phyloP scores from a whole-genome alignment of 2,888 invertebrate genomes.

The Lasioglossum figueresi region DNA sequence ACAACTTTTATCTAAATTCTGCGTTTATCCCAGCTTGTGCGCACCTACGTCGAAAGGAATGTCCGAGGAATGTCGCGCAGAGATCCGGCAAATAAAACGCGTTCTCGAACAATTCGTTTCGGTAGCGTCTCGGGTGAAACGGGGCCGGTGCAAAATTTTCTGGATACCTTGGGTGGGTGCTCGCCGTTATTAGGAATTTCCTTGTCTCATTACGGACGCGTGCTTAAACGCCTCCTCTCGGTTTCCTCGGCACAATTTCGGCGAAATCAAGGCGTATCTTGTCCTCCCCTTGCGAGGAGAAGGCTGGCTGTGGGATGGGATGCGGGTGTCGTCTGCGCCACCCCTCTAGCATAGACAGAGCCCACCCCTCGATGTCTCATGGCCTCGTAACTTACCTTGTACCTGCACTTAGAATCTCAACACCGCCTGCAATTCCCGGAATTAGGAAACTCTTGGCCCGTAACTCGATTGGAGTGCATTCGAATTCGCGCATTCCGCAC shows the following conservation, averaged over 20 bases:
- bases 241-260: conserved; percentile 54
- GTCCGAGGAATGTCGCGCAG: not conserved
- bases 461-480: conserved; percentile 67
- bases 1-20: too few species aligned
- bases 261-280: conserved; percentile 52
- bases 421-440: conserved; percentile 59
- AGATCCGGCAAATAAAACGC: not conserved
- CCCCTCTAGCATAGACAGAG: not conserved
- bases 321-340: not conserved
- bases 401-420: conserved; percentile 62
- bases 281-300: not conserved
- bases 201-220: conserved; percentile 60
- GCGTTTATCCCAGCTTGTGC: too few species aligned
- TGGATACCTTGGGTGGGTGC: conserved; percentile 19
- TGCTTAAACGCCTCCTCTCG: conserved; percentile 57
- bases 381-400: conserved; percentile 61
- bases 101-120: not conserved
- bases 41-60: too few species aligned
- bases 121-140: not conserved
- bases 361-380: conserved; percentile 31
- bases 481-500: conserved; percentile 53
- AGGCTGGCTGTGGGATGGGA: not conserved
- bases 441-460: conserved; percentile 66
- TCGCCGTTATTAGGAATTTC: conserved; percentile 54
- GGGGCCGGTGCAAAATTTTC: conserved; percentile 24